Evolutionary conservation across 2,888 invertebrate genomes (phyloP), one percentile per base, ranked within the genome.

Genomic region (Rhagonycha lutea): DNA sequence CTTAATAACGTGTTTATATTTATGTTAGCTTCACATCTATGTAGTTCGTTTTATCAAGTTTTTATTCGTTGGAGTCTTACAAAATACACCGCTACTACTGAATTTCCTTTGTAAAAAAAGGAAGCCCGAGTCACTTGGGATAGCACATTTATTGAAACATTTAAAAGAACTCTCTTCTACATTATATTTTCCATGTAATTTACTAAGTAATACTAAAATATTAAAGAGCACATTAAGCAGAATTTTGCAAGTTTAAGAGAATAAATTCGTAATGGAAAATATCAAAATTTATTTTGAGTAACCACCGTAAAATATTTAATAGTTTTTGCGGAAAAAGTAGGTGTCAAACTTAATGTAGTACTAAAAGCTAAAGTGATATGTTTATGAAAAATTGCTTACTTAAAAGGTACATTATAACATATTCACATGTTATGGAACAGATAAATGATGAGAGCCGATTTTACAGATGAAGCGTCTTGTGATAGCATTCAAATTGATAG

Each of bases 401-500:
- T 47, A 47, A 47, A 47, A n/a, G 23, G n/a, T 11, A 65, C 12
- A 24, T 65, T 65, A 65, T 24, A 65, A 65, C 26, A 65, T 65
- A 65, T 65, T 65, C n/a, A 65, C 24, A 24, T 65, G 63, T 47
- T 47, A 47, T 26, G 18, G 23, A 26, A 65, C 63, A 65, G 63
- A 24, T 65, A 65, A 65, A 26, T 65, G 63, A 65, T 65, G 26
- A 65, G 26, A 65, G 12, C 23, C 18, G 10, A 24, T 65, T 65
- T 65, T 65, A 65, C 24, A 65, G 63, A 65, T 65, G 63, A 65
- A 65, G 63, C 24, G 63, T 65, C 18, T 65, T 65, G 23, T 68
- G 72, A 61, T 61, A 61, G 72, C 26, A 72, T 72, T 68, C 61
- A 61, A 68, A 68, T 68, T 72, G 72, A 72, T 62, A 61, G 68